These are phyloP conservation scores for Pocillopora verrucosa DNA, from an alignment of 64 coral and sea anemone species.

Conservation along the genomic window DNA sequence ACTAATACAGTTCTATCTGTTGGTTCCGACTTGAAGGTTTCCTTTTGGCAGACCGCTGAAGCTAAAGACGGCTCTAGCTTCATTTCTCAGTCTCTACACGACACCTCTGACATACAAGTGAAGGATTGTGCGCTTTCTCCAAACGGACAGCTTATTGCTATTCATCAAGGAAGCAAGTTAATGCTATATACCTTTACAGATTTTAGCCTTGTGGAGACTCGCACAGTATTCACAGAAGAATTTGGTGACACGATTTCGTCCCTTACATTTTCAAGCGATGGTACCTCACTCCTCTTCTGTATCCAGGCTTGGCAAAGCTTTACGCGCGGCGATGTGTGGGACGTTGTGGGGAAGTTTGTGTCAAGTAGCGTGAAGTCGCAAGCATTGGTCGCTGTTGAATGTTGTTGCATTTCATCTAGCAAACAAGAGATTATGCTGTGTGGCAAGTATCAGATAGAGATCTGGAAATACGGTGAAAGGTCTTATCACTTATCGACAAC, in stretches of 20 bases:
- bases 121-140: neutral
- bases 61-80: neutral
- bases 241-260: neutral
- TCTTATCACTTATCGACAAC: neutral
- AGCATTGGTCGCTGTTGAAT: neutral
- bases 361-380: neutral
- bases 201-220: neutral
- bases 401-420: neutral
- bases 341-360: neutral
- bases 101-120: neutral
- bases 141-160: neutral
- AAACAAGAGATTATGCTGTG: neutral
- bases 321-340: neutral
- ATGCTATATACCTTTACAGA: neutral
- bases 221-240: neutral
- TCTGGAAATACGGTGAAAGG: neutral
- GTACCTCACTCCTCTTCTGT: neutral
- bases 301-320: neutral
- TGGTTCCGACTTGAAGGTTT: neutral
- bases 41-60: neutral
- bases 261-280: neutral
- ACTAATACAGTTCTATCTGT: neutral
- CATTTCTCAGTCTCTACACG: neutral
- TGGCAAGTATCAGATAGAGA: constrained; percentile 1
- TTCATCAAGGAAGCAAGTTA: neutral